Evolutionary conservation across 1,140 invertebrate genomes (phyloP).

Genomic region (Agrilus planipennis): DNA sequence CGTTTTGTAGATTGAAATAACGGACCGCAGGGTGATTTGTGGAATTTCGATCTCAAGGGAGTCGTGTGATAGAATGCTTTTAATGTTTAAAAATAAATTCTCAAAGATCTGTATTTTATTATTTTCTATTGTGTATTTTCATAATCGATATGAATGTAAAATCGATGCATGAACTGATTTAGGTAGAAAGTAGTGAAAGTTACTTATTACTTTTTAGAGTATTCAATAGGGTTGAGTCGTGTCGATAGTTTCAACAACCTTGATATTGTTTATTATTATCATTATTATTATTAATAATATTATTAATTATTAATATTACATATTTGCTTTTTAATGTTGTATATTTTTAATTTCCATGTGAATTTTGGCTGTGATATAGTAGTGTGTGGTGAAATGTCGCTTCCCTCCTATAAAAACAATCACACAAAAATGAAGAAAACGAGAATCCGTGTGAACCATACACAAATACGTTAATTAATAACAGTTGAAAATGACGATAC

Average conservation of each 20-base stretch:
- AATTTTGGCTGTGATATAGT: slow-evolving; percentile 37
- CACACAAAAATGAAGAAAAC: too few relatives aligned
- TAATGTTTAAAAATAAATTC: slow-evolving; percentile 32
- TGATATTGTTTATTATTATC: slow-evolving; percentile 14
- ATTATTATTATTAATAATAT: too few relatives aligned
- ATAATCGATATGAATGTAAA: slow-evolving; percentile 20
- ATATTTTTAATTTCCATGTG: slow-evolving; percentile 31
- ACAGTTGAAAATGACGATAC: too few relatives aligned
- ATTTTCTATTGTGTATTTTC: slow-evolving; percentile 20
- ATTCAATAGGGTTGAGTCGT: not conserved
- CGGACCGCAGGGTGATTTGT: slow-evolving; percentile 22
- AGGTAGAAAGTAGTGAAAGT: slow-evolving; percentile 14
- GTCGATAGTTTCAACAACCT: too few relatives aligned
- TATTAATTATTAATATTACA: too few relatives aligned
- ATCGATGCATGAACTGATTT: slow-evolving; percentile 24
- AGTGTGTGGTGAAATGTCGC: slow-evolving; percentile 31
- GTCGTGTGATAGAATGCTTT: slow-evolving; percentile 34
- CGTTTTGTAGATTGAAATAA: too few relatives aligned
- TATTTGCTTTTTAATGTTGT: slow-evolving; percentile 27
- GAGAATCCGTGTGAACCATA: too few relatives aligned
- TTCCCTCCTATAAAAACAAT: too few relatives aligned
- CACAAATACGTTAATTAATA: too few relatives aligned
- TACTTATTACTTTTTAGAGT: slow-evolving; percentile 14
- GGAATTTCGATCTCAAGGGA: slow-evolving; percentile 28
- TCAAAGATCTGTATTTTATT: slow-evolving; percentile 34